Conservation (phyloP, 2,888 invertebrate genomes). For the Carabus problematicus region DNA sequence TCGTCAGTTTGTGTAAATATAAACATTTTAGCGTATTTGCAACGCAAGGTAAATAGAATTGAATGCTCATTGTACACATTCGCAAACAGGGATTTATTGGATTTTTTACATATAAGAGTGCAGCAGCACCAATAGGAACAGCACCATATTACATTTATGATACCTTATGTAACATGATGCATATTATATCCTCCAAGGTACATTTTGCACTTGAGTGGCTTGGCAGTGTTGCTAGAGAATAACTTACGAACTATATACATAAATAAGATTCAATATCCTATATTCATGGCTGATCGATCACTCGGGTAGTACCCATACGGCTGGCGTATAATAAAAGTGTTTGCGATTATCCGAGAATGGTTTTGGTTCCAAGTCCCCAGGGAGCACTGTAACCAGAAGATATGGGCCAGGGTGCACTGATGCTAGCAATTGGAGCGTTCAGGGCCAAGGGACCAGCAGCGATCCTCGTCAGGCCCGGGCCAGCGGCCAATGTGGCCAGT, state of each 20-base stretch:
- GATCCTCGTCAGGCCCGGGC: too few relatives aligned
- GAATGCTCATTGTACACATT: not conserved
- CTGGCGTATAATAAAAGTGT: not conserved
- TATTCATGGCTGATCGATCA: conserved; percentile 16
- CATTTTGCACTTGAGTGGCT: too few relatives aligned
- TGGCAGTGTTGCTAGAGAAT: too few relatives aligned
- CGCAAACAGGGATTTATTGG: too few relatives aligned
- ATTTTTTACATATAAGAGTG: too few relatives aligned
- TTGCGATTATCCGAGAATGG: conserved; percentile 8
- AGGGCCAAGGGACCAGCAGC: too few relatives aligned
- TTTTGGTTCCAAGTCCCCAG: not conserved
- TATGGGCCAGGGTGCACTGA: not conserved
- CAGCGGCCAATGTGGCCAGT: too few relatives aligned
- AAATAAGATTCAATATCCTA: conserved; percentile 25
- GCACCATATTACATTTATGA: too few relatives aligned
- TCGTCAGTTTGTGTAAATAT: not conserved
- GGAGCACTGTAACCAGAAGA: not conserved
- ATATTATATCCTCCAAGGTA: too few relatives aligned
- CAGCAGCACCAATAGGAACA: too few relatives aligned
- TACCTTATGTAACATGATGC: too few relatives aligned
- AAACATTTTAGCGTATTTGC: not conserved
- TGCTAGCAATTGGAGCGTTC: too few relatives aligned
- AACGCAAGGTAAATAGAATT: conserved; percentile 1
- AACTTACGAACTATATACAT: conserved; percentile 6
- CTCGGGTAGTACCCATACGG: not conserved